Base-by-base conservation (phyloP, 2,888 invertebrate species). In the Caenorhabditis plicata region DNA sequence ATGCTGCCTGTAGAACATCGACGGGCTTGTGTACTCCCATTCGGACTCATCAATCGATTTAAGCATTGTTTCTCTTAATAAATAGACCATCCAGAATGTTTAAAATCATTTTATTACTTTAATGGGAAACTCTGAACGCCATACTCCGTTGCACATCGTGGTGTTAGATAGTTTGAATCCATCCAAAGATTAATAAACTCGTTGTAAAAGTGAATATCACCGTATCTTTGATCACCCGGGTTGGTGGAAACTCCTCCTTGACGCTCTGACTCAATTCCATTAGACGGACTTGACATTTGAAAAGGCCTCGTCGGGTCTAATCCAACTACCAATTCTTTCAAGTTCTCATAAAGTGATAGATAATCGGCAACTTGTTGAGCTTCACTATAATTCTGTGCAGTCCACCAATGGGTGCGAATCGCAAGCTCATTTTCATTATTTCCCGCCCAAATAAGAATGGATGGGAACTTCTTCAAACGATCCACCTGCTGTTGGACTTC, bases 391-490 rank as follows among this genome's bases (percentile, higher is more conserved):
- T 51, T 49, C 1, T 26, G 11, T 23, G 42, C 43, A 22, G 29
- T 54, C 64, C 64, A 68, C 68, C 68, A 68, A 20, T 63, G 63
- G 11, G 49, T 51, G 42, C 64, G 27, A 38, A 68, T 68, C 2
- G 92, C 94, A 4, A 87, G 89, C 84, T 96, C 96, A 80, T 95
- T 95, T 83, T 96, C 96, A 81, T 96, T 96, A 82, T 95, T 96
- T 4, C 85, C 92, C n/a, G 92, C 90, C 88, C 91, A 94, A 0
- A 94, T 75, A 0, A 89, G 88, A 32, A 96, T 86, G 43, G 90
- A 90, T 0, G 95, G 87, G 82, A 95, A 94, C 78, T 88, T 86
- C 64, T 90, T 89, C 9, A 98, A 61, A 1, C 78, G 62, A 15
- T 54, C 51, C 1, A 75, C 54, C 68, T 76, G 44, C 31, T 71